A percentile compares a stretch with the other conserved stretches of the same genome.
Evolutionary conservation across 2,113 vertebrate genomes (phyloP).

Genomic region (Cervus canadensis): DNA sequence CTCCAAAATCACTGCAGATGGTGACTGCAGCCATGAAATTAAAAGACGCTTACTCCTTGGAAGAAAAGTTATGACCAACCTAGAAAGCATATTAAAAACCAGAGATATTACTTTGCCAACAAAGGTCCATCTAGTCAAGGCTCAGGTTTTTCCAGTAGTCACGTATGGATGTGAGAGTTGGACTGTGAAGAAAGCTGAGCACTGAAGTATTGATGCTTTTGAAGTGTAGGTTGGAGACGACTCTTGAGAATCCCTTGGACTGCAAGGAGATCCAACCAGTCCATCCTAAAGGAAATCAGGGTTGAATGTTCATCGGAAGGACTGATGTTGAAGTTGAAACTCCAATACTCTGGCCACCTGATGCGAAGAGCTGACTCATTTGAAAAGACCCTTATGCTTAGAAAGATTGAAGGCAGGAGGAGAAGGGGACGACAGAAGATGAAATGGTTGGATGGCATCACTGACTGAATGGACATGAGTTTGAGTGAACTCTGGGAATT

Average conservation of each 20-base stretch:
- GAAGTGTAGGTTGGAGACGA: background rate
- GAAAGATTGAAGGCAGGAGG: background rate
- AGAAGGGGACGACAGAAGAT: background rate
- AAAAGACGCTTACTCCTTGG: background rate
- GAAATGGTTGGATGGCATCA: background rate
- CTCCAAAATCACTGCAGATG: background rate
- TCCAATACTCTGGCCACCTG: background rate
- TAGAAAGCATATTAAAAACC: background rate
- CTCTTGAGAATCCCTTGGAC: background rate
- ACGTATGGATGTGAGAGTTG: background rate
- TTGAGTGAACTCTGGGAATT: background rate
- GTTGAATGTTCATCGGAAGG: background rate
- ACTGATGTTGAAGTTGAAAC: fast-evolving
- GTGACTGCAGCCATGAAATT: background rate
- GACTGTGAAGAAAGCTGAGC: background rate
- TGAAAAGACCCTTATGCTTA: background rate
- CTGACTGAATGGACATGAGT: background rate
- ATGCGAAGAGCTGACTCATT: background rate
- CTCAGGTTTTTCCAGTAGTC: background rate
- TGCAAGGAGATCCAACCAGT: background rate
- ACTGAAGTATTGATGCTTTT: background rate
- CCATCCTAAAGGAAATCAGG: background rate
- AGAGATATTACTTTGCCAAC: background rate
- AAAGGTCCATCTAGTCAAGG: background rate
- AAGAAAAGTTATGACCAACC: background rate